phyloP scores from a whole-genome alignment of 2,888 invertebrate genomes.

The Ophion slaviceki region DNA sequence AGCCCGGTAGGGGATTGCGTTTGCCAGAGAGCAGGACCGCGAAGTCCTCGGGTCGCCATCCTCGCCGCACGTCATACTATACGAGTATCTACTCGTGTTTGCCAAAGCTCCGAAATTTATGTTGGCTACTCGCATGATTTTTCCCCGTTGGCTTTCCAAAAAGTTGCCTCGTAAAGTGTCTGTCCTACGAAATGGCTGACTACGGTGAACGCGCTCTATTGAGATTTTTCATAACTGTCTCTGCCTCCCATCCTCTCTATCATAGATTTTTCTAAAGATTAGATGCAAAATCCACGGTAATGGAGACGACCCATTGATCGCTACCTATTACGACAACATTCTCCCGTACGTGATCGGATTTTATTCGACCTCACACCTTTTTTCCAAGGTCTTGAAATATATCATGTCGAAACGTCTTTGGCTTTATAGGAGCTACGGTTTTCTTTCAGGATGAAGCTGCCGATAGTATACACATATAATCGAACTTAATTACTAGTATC shows the following conservation, averaged over 20 bases:
- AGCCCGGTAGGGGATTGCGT: slow-evolving; percentile 49
- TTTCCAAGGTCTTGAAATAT: neutral
- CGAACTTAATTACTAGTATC: no score
- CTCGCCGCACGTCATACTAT: slow-evolving; percentile 48
- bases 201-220: slow-evolving; percentile 52
- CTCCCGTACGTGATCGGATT: slow-evolving; percentile 6
- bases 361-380: neutral
- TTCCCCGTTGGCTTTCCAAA: slow-evolving; percentile 64
- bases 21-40: slow-evolving; percentile 54
- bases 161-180: slow-evolving; percentile 64
- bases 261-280: slow-evolving; percentile 54
- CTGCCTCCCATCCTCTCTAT: neutral
- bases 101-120: slow-evolving; percentile 65
- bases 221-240: slow-evolving; percentile 49
- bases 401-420: slow-evolving; percentile 9
- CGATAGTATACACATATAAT: neutral
- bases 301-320: slow-evolving; percentile 37
- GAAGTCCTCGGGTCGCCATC: slow-evolving; percentile 51
- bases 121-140: slow-evolving; percentile 62
- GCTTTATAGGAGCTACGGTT: neutral
- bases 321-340: slow-evolving; percentile 14
- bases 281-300: slow-evolving; percentile 36
- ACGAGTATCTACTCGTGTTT: slow-evolving; percentile 64
- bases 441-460: neutral
- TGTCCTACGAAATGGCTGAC: slow-evolving; percentile 56